These are phyloP conservation scores for Leptopilina drosophilae DNA, from an alignment of 2,888 invertebrate species.

Conservation along the genomic window DNA sequence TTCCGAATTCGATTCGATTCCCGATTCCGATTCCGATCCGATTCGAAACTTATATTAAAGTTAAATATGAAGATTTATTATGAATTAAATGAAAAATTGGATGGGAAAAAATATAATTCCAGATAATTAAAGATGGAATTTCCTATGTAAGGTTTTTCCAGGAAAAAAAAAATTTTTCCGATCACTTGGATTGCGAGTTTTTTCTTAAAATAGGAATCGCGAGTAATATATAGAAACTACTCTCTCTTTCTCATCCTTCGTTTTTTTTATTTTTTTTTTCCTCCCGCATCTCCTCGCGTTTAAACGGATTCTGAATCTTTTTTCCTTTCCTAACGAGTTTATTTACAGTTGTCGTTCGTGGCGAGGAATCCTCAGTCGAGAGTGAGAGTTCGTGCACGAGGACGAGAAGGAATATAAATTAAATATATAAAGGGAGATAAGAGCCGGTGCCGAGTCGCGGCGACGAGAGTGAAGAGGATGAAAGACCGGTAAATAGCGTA, in stretches of 20 bases:
- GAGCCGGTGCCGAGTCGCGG: not conserved
- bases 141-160: too few relatives aligned
- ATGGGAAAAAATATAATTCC: too few relatives aligned
- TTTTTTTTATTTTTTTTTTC: not conserved
- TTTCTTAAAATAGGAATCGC: too few relatives aligned
- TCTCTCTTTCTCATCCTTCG: not conserved
- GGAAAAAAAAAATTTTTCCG: too few relatives aligned
- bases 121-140: too few relatives aligned
- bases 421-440: conserved; percentile 13
- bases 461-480: conserved; percentile 41
- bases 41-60: too few relatives aligned
- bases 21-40: too few relatives aligned
- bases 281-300: conserved; percentile 13
- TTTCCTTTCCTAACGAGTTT: conserved; percentile 36
- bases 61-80: too few relatives aligned
- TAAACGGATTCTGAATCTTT: conserved; percentile 35
- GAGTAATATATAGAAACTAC: too few relatives aligned
- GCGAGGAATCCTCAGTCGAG: conserved; percentile 35
- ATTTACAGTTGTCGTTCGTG: conserved; percentile 38
- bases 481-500: conserved; percentile 34
- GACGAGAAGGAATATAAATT: not conserved
- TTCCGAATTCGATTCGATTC: too few relatives aligned
- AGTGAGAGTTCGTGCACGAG: conserved; percentile 39
- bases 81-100: too few relatives aligned
- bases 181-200: too few relatives aligned